Evolutionary conservation across 2,113 vertebrate genomes (phyloP).

Genomic region (Notothenia rossii): DNA sequence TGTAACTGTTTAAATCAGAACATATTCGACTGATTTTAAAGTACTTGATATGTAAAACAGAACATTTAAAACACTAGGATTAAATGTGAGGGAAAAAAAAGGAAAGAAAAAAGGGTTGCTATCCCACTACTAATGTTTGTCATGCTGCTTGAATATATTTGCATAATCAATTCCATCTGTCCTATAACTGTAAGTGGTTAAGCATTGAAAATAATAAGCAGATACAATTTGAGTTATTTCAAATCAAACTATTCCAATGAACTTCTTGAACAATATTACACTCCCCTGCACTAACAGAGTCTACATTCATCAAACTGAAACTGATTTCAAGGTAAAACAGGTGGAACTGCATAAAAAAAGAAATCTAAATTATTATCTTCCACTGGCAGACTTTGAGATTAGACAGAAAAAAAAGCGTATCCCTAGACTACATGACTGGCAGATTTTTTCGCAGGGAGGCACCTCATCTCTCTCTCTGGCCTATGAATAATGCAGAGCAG

Average conservation of each 20-base stretch:
- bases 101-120: background rate
- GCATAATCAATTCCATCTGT: background rate
- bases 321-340: background rate
- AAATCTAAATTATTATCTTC: background rate
- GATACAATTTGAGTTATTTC: background rate
- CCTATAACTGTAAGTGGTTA: background rate
- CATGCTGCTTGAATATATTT: background rate
- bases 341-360: background rate
- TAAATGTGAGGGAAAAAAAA: background rate
- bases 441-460: conserved; percentile 24
- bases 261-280: background rate
- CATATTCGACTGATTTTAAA: background rate
- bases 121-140: background rate
- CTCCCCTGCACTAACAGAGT: background rate
- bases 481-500: conserved; percentile 66
- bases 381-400: background rate
- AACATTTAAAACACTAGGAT: background rate
- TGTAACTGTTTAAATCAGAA: no score
- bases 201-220: background rate
- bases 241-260: background rate
- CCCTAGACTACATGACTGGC: conserved; percentile 23
- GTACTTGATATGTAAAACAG: background rate
- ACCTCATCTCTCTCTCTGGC: conserved; percentile 40
- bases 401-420: background rate
- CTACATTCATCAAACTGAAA: background rate